Evolutionary conservation across 2,113 vertebrate genomes (phyloP).

Genomic region (Cyprinodon tularosa): DNA sequence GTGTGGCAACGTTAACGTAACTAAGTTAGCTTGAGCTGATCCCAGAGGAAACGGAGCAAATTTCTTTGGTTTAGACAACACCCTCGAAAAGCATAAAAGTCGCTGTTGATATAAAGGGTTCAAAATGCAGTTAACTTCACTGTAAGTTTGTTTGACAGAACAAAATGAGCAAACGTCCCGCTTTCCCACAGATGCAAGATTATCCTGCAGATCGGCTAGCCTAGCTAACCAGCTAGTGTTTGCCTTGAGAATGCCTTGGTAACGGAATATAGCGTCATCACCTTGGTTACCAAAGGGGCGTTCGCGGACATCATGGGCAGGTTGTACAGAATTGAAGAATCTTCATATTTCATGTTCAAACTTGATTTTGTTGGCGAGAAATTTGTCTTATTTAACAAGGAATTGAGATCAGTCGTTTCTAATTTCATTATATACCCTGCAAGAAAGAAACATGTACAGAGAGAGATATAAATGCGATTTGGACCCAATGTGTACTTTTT

Average conservation of each 20-base stretch:
- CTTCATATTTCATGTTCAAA: background rate
- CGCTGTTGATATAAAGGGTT: background rate
- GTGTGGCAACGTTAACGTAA: slow-evolving; percentile 33
- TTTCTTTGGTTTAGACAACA: slow-evolving; percentile 25
- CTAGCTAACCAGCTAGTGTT: slow-evolving; percentile 60
- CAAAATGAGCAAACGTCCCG: background rate
- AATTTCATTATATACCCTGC: no score
- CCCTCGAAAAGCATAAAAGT: background rate
- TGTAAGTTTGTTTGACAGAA: background rate
- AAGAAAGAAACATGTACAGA: no score
- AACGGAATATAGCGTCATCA: slow-evolving; percentile 72
- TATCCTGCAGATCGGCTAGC: slow-evolving; percentile 57
- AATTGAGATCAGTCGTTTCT: no score
- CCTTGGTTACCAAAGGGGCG: slow-evolving; percentile 72
- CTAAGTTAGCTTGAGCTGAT: slow-evolving; percentile 12
- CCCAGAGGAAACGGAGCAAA: slow-evolving; percentile 11
- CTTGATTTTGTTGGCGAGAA: no score
- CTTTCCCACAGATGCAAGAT: slow-evolving; percentile 50
- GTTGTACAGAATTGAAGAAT: background rate
- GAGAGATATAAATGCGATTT: no score
- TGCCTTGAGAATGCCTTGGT: slow-evolving; percentile 62
- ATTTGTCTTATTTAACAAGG: no score
- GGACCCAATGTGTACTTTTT: no score
- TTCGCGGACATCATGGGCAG: slow-evolving; percentile 52
- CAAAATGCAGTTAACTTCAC: background rate